These are phyloP conservation scores for Apotomis capreana DNA, from an alignment of 2,888 invertebrate genomes.

Conservation along the genomic window DNA sequence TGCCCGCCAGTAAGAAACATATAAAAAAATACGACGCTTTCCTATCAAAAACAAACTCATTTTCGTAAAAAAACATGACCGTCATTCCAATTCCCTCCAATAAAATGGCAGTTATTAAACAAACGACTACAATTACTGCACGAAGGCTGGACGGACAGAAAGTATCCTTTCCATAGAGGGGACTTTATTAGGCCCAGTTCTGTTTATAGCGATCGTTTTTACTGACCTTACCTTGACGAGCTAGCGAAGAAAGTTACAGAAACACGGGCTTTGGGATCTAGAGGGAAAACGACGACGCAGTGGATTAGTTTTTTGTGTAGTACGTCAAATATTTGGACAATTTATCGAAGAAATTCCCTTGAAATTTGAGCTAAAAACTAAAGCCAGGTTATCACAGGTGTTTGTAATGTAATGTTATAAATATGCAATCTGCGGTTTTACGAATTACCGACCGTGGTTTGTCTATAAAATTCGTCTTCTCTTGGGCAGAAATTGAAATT, in stretches of 20 bases:
- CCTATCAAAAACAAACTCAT: conserved; percentile 38
- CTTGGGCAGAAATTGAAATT: too few relatives aligned
- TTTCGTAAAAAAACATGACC: conserved; percentile 27
- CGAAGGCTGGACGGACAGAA: conserved; percentile 23
- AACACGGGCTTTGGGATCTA: not conserved
- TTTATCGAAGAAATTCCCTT: not conserved
- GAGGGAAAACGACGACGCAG: not conserved
- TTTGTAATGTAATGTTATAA: too few relatives aligned
- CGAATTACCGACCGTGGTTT: too few relatives aligned
- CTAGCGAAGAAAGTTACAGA: conserved; percentile 11
- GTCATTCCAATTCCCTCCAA: conserved; percentile 25
- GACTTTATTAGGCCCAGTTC: conserved; percentile 49
- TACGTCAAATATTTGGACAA: not conserved
- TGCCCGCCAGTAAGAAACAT: conserved; percentile 16
- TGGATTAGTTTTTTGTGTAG: not conserved
- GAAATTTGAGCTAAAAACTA: too few relatives aligned
- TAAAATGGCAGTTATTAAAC: conserved; percentile 39
- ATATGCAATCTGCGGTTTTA: too few relatives aligned
- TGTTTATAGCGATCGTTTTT: conserved; percentile 56
- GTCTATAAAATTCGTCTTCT: too few relatives aligned
- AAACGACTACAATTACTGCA: conserved; percentile 39
- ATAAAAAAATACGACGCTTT: conserved; percentile 28
- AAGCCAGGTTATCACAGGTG: too few relatives aligned
- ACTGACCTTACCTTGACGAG: conserved; percentile 53
- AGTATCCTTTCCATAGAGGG: conserved; percentile 44